Base-by-base conservation (phyloP, 2,113 vertebrate genomes). In the Piaya cayana region DNA sequence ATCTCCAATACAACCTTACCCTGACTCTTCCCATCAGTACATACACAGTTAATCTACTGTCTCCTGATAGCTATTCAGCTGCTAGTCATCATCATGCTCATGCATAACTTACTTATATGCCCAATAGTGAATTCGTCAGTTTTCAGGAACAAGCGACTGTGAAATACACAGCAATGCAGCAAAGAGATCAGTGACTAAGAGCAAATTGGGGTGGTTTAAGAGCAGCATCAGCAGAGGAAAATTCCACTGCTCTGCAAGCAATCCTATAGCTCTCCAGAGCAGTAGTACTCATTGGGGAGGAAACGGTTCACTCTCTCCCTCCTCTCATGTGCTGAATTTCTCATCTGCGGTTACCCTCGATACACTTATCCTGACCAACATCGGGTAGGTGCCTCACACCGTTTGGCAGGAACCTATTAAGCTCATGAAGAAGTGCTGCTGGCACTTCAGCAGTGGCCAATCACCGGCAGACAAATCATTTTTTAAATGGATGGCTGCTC, bases 181-280 rank as follows among this genome's bases (percentile, higher is more conserved):
- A 93, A 27, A 43, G 64, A 74, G 58, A 84, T 70, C 85, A 82
- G 60, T 94, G 82, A 96, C 88, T 95, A 92, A 96, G 95, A 96
- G 32, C 91, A 95, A 78, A 93, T 4, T 37, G 76, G 79, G 86
- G 76, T 89, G 88, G 83, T 79, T 94, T 96, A 93, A 82, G 71
- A 74, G 85, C 97, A 96, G 29, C 78, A 92, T 90, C 87, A 82
- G 76, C 55, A 86, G 76, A 96, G 97, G 96, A 98, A 98, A 98
- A 97, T 97, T 96, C 95, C 95, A 97, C 52, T 89, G 87, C 80
- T 91, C 84, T 84, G 63, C 88, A 83, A 94, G 82, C 63, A 36
- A 58, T 78, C 95, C 69, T 6, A 34, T 43, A 88, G 88, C 81
- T 86, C 65, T 83, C 74, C 34, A 27, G 56, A 92, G 76, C 78